A percentile compares a stretch with the other conserved stretches of the same genome.
phyloP scores from a whole-genome alignment of 53 echinoderm and acorn worm genomes.

The Mesocentrotus franciscanus region DNA sequence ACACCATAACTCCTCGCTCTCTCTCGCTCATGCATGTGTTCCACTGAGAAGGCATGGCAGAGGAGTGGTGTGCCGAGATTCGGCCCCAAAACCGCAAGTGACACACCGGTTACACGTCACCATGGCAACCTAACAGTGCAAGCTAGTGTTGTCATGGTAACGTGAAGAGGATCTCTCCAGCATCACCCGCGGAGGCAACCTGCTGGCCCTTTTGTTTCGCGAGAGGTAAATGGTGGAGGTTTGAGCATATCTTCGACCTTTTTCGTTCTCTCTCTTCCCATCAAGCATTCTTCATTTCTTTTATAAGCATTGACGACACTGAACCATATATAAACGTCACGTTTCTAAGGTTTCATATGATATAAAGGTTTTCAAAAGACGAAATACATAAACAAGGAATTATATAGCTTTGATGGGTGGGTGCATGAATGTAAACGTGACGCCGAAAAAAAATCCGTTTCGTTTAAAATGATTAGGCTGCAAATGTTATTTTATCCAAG shows the following conservation, averaged over 20 bases:
- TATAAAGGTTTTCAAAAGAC: not conserved
- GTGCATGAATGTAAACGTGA: too few species aligned
- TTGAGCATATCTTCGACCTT: not conserved
- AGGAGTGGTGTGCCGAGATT: not conserved
- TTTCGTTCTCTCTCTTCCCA: not conserved
- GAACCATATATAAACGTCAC: not conserved
- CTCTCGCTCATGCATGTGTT: not conserved
- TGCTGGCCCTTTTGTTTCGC: not conserved
- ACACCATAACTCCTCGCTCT: not conserved
- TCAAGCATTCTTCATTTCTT: not conserved
- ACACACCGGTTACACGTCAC: constrained; percentile 27
- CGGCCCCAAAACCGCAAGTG: constrained; percentile 51
- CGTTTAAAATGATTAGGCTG: too few species aligned
- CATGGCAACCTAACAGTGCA: not conserved
- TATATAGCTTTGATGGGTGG: too few species aligned
- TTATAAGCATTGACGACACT: not conserved
- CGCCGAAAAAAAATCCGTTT: not conserved
- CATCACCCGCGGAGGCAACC: constrained; percentile 13
- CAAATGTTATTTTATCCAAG: too few species aligned
- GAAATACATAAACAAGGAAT: too few species aligned
- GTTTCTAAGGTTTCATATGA: not conserved
- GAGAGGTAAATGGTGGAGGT: not conserved
- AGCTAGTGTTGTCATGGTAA: constrained; percentile 35
- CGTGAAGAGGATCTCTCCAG: not conserved
- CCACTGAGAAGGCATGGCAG: not conserved